phyloP scores from a whole-genome alignment of 2,888 invertebrate genomes.

The Amiota mariae region DNA sequence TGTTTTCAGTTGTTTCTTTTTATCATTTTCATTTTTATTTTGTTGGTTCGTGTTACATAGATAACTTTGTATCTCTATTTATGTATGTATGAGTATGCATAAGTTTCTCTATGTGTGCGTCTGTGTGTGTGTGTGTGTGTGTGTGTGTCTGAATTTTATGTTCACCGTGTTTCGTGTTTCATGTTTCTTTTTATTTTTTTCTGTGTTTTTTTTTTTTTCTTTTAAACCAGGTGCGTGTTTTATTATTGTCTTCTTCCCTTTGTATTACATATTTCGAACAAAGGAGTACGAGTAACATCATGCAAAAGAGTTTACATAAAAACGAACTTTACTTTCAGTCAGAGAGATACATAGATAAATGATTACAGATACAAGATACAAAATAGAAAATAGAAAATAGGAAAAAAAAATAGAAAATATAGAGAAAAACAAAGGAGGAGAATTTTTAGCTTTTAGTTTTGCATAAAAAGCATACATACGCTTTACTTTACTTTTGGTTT shows the following conservation, averaged over 20 bases:
- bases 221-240: slow-evolving; percentile 9
- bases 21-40: too few relatives aligned
- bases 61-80: not conserved
- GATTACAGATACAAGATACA: slow-evolving; percentile 9
- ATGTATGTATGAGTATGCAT: not conserved
- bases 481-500: slow-evolving; percentile 20
- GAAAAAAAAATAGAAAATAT: not conserved
- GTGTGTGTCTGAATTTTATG: not conserved
- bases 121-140: not conserved
- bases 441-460: not conserved
- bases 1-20: not conserved
- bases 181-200: not conserved
- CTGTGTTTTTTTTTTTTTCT: not conserved
- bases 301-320: not conserved
- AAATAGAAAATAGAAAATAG: not conserved
- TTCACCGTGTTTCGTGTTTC: not conserved
- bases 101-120: not conserved
- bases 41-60: too few relatives aligned
- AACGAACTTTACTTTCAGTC: not conserved
- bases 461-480: slow-evolving; percentile 39
- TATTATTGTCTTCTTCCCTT: not conserved
- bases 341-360: slow-evolving; percentile 7
- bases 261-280: not conserved
- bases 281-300: not conserved
- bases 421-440: not conserved